Evolutionary conservation across 2,797 vertebrate genomes (phyloP), one percentile per base, ranked within the genome.

Genomic region (Leuciscus waleckii): DNA sequence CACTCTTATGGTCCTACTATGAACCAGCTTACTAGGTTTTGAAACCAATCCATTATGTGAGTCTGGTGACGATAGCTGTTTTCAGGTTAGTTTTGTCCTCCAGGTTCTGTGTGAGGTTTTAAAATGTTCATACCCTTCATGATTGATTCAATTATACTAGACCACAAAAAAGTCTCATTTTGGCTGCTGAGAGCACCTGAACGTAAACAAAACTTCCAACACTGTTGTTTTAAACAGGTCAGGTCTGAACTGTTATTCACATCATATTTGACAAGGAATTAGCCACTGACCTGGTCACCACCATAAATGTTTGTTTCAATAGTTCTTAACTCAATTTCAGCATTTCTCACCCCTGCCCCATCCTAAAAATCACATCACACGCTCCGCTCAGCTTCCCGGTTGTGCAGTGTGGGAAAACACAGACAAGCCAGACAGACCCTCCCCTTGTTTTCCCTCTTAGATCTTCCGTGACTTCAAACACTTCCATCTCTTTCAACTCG

Each of bases 351-450:
- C 68, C 29, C 41, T 17, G 29, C 29, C 63, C 82, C 86, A 65
- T 63, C 68, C 21, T n/a, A 88, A 92, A 91, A 92, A 91, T 93
- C 83, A 58, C 54, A 91, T 91, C 88, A 88, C 87, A 84, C 2
- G 9, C 49, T 91, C 91, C 87, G 90, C 87, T 88, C 85, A 87
- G 46, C 81, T 89, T 85, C 84, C 68, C 51, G 16, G 16, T 79
- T 74, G 41, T 80, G 77, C 69, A 74, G 41, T 92, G 89, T 86
- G 82, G 88, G 89, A 92, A 93, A 87, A 89, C 89, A 43, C 79
- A 80, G 88, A 90, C 88, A 84, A 82, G 82, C 90, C 54, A 86
- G 85, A 83, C n/a, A n/a, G 83, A 80, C 75, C 19, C 29, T 73
- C 87, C 83, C 10, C 69, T 88, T 90, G 90, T 92, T 90, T 88